Percentiles rank a stretch among this genome's conserved stretches.
Conservation (phyloP, 2,113 vertebrate species). For the Psittacus erithacus region DNA sequence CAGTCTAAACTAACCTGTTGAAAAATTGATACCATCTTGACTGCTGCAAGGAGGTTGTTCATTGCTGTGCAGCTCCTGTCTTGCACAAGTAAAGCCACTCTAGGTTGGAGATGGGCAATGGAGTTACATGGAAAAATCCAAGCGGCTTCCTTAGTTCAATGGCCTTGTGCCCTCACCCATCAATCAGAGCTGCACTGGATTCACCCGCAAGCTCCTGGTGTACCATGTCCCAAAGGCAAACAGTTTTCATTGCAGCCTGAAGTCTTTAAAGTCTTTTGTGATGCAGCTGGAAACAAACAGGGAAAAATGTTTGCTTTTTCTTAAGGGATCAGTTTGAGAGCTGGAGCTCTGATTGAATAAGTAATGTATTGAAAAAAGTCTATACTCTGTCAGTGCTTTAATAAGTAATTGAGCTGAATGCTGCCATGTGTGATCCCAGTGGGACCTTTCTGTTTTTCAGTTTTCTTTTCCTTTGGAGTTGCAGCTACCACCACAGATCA, state of each 20-base stretch:
- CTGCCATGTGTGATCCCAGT: not conserved
- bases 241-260: conserved; percentile 51
- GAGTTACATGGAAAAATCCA: not conserved
- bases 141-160: not conserved
- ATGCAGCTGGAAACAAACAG: conserved; percentile 59
- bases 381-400: conserved; percentile 23
- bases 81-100: not conserved
- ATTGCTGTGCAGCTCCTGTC: not conserved
- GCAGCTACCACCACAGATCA: conserved; percentile 4
- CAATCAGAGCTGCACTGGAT: conserved; percentile 13
- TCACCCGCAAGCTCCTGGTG: conserved; percentile 12
- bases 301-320: conserved; percentile 55
- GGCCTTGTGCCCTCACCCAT: conserved; percentile 4
- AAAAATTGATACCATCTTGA: not conserved
- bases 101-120: not conserved
- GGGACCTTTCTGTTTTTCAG: conserved; percentile 51
- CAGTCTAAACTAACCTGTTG: not conserved
- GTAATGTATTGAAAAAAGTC: conserved; percentile 51
- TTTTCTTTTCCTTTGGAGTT: conserved; percentile 27
- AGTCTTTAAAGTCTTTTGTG: conserved; percentile 60
- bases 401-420: conserved; percentile 58
- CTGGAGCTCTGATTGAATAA: conserved; percentile 55
- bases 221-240: conserved; percentile 40
- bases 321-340: conserved; percentile 57
- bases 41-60: not conserved